A percentile compares a stretch with the other conserved stretches of the same genome.
phyloP scores from a whole-genome alignment of 2,888 invertebrate species.

The Galerucella nymphaeae region DNA sequence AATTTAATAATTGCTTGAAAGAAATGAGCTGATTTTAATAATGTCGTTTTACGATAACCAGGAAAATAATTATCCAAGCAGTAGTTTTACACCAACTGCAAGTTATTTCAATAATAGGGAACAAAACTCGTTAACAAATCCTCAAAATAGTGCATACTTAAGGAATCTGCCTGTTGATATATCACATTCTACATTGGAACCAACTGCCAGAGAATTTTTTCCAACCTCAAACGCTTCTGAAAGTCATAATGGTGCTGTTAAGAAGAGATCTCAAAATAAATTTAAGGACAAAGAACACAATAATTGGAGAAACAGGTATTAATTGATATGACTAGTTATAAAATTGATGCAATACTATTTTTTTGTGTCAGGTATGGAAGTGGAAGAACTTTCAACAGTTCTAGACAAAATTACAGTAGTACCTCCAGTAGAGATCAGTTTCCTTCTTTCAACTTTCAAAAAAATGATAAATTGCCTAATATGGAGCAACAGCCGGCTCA shows the following conservation, averaged over 20 bases:
- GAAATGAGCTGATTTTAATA: slow-evolving; percentile 22
- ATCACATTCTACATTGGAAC: slow-evolving; percentile 42
- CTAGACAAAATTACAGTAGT: slow-evolving; percentile 32
- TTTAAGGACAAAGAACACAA: slow-evolving; percentile 34
- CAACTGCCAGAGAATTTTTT: slow-evolving; percentile 49
- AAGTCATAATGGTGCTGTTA: slow-evolving; percentile 42
- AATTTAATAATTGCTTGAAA: neutral
- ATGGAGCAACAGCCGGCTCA: neutral
- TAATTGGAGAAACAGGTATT: slow-evolving; percentile 32
- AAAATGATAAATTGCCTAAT: neutral
- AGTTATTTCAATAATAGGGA: slow-evolving; percentile 16
- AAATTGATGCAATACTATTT: neutral
- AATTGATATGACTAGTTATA: neutral
- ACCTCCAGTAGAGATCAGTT: slow-evolving; percentile 28
- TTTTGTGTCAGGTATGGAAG: slow-evolving; percentile 41
- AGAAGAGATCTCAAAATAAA: slow-evolving; percentile 42
- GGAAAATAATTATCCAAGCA: slow-evolving; percentile 11
- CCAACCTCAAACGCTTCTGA: slow-evolving; percentile 27
- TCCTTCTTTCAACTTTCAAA: slow-evolving; percentile 6
- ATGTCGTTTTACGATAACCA: slow-evolving; percentile 37
- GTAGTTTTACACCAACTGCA: slow-evolving; percentile 21
- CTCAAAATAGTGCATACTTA: neutral
- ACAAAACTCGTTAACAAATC: slow-evolving; percentile 18
- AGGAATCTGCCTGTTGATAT: slow-evolving; percentile 27
- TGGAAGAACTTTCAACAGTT: slow-evolving; percentile 46